These are phyloP conservation scores for Drosophila aff. DNA, from an alignment of 1,140 invertebrate species.

Conservation along the genomic window DNA sequence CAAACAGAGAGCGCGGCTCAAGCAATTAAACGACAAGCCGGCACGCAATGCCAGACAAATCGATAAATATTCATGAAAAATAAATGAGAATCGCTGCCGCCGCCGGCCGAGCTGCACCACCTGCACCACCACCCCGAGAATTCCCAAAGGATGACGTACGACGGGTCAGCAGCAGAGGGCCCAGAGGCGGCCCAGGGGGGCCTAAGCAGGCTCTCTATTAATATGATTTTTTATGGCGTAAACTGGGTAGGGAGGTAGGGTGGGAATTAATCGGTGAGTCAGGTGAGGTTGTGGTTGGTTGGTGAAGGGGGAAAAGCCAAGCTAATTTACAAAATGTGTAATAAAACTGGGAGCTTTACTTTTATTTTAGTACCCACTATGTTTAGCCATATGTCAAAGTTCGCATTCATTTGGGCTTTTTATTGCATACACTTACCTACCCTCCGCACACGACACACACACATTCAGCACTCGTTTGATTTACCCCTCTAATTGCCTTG, in stretches of 20 bases:
- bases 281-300: too few species aligned
- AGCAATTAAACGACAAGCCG: conserved; percentile 30
- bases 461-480: conserved; percentile 32
- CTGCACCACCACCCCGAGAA: conserved; percentile 17
- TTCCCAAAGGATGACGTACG: conserved; percentile 71
- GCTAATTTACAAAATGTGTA: conserved; percentile 72
- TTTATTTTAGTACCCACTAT: conserved; percentile 45
- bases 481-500: conserved; percentile 29
- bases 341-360: conserved; percentile 45
- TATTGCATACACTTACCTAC: conserved; percentile 15
- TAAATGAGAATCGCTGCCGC: conserved; percentile 55
- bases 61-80: conserved; percentile 82
- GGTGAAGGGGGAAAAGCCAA: conserved; percentile 27
- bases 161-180: conserved; percentile 19
- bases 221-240: conserved; percentile 59
- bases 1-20: background rate
- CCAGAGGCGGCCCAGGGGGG: background rate
- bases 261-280: conserved; percentile 30
- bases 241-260: background rate
- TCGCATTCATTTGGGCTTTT: conserved; percentile 47
- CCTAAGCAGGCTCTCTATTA: conserved; percentile 48
- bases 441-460: background rate
- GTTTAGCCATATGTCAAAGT: conserved; percentile 41
- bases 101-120: conserved; percentile 21
- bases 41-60: conserved; percentile 67